Percentiles rank a stretch among this genome's conserved stretches.
Evolutionary conservation across 1,140 invertebrate genomes (phyloP).

Genomic region (Liolophura sinensis): DNA sequence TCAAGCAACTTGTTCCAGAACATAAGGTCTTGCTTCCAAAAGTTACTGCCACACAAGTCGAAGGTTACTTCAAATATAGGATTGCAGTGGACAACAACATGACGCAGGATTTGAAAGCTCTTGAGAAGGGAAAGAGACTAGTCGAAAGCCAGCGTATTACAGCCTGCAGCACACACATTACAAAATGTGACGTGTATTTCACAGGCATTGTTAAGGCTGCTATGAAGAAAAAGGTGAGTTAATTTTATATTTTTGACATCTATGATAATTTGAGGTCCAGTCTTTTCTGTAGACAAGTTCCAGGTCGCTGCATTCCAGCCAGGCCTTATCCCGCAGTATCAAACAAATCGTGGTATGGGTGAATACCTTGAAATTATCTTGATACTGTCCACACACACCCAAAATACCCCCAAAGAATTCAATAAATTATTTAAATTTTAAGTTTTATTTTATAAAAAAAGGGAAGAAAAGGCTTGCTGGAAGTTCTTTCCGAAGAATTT

Average conservation of each 20-base stretch:
- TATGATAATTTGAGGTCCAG: too few species aligned
- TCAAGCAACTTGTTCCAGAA: slow-evolving; percentile 3
- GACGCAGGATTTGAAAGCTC: slow-evolving; percentile 3
- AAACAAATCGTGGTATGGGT: too few species aligned
- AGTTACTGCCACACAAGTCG: slow-evolving; percentile 6
- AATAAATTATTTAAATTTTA: slow-evolving; percentile 7
- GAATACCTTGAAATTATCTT: too few species aligned
- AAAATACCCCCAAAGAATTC: slow-evolving; percentile 23
- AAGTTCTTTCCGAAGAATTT: slow-evolving; percentile 20
- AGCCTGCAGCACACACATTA: slow-evolving; percentile 1
- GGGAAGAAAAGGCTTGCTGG: too few species aligned
- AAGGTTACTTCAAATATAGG: slow-evolving; percentile 10
- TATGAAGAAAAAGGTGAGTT: too few species aligned
- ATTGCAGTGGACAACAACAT: slow-evolving; percentile 8
- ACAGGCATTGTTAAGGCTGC: slow-evolving; percentile 10
- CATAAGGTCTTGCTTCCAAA: neutral
- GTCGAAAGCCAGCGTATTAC: neutral
- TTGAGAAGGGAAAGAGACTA: slow-evolving; percentile 6
- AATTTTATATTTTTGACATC: too few species aligned
- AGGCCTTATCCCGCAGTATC: too few species aligned
- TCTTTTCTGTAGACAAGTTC: too few species aligned
- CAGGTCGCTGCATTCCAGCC: too few species aligned
- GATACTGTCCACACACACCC: too few species aligned
- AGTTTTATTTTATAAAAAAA: too few species aligned
- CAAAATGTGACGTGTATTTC: slow-evolving; percentile 6